Evolutionary conservation across 2,113 vertebrate species (phyloP).

Genomic region (Scomber japonicus): DNA sequence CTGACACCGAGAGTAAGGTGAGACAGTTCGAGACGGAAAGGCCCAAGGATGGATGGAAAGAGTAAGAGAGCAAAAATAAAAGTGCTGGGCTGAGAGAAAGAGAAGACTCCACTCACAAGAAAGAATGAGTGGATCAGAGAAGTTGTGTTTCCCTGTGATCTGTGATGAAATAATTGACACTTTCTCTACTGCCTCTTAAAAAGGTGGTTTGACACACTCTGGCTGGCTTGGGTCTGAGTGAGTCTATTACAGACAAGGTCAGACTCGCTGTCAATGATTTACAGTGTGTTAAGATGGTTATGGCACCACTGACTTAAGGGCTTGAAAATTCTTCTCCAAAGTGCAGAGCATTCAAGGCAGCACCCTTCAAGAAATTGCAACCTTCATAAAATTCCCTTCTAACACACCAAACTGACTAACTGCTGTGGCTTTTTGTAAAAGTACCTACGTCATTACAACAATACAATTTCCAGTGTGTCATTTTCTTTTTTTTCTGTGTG

Average conservation of each 20-base stretch:
- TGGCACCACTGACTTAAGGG: conserved; percentile 4
- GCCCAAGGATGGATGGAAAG: conserved; percentile 14
- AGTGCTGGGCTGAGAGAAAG: conserved; percentile 23
- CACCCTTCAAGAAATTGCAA: conserved; percentile 29
- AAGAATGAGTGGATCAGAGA: conserved; percentile 23
- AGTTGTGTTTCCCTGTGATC: conserved; percentile 43
- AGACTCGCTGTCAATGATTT: conserved; percentile 32
- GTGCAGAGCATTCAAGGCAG: conserved; percentile 9
- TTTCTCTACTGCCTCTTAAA: neutral
- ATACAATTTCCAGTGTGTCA: conserved; percentile 34
- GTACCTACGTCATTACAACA: conserved; percentile 49
- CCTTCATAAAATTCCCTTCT: conserved; percentile 20
- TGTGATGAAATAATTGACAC: conserved; percentile 46
- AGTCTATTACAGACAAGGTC: conserved; percentile 40
- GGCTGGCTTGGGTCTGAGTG: neutral
- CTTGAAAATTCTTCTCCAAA: conserved; percentile 1
- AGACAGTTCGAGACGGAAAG: conserved; percentile 45
- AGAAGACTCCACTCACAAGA: neutral
- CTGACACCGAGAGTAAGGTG: conserved; percentile 56
- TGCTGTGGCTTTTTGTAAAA: conserved; percentile 9
- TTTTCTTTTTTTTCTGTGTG: conserved; percentile 39
- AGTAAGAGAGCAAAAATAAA: conserved; percentile 42
- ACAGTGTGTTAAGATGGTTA: conserved; percentile 1
- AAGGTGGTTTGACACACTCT: conserved; percentile 1
- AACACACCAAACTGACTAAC: conserved; percentile 10